Percentiles rank a stretch among this genome's conserved stretches.
Evolutionary conservation across 2,113 vertebrate species (phyloP).

Genomic region (Leucoraja erinaceus): DNA sequence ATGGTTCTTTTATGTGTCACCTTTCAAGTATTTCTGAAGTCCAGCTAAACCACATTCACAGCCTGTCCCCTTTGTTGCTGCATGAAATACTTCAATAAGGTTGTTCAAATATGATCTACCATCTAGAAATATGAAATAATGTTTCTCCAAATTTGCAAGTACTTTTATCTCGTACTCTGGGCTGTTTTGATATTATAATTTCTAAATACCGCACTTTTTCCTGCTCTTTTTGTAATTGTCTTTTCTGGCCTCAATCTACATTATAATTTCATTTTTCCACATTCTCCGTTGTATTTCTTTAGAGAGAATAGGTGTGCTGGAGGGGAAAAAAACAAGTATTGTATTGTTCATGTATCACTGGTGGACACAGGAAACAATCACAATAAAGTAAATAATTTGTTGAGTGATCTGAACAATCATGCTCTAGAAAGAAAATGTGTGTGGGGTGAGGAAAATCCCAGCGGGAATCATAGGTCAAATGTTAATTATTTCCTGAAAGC

Average conservation of each 20-base stretch:
- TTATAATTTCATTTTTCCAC: too few species aligned
- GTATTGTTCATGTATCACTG: too few species aligned
- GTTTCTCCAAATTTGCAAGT: background rate
- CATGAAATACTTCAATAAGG: background rate
- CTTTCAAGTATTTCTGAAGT: background rate
- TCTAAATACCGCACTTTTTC: background rate
- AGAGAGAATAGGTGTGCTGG: too few species aligned
- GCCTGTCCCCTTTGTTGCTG: background rate
- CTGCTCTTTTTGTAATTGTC: background rate
- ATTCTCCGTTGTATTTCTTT: too few species aligned
- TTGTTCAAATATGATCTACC: background rate
- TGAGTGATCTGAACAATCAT: too few species aligned
- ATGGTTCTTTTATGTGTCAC: background rate
- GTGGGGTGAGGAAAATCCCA: too few species aligned
- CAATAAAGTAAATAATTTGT: too few species aligned
- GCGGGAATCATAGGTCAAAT: too few species aligned
- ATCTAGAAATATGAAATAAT: background rate
- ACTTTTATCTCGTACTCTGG: background rate
- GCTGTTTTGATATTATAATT: background rate
- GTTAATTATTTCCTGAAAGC: too few species aligned
- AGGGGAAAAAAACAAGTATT: too few species aligned
- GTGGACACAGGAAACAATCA: too few species aligned
- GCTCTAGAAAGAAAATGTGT: too few species aligned
- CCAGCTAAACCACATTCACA: background rate
- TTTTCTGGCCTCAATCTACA: background rate